Evolutionary conservation across 2,113 vertebrate species (phyloP).

Genomic region (Muscicapa adusta): DNA sequence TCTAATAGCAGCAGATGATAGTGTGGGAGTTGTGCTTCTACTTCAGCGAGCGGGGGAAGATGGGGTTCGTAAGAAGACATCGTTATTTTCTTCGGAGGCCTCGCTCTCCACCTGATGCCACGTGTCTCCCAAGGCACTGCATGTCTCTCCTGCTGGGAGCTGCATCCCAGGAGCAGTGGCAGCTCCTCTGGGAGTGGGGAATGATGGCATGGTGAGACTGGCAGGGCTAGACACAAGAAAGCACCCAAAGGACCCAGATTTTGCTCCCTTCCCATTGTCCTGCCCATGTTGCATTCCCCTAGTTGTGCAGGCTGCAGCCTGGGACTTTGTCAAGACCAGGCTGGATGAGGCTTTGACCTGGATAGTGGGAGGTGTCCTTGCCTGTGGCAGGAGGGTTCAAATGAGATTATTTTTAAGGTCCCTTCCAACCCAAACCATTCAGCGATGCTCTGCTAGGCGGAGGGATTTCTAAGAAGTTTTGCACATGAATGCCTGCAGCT

Average conservation of each 20-base stretch:
- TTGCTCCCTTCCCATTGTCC: not conserved
- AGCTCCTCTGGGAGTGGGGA: accelerated
- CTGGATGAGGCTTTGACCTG: not conserved
- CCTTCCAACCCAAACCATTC: not conserved
- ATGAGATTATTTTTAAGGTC: not conserved
- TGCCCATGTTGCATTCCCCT: accelerated
- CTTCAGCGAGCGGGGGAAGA: slow-evolving; percentile 36
- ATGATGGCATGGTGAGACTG: not conserved
- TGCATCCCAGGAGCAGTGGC: not conserved
- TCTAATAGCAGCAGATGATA: slow-evolving; percentile 63
- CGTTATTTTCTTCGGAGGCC: not conserved
- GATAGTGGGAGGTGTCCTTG: not conserved
- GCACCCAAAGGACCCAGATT: not conserved
- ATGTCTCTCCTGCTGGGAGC: not conserved
- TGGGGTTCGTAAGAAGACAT: not conserved
- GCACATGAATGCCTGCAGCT: not conserved
- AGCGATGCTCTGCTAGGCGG: not conserved
- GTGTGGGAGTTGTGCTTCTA: slow-evolving; percentile 3
- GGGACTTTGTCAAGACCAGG: not conserved
- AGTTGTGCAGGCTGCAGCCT: not conserved
- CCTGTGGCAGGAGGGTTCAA: not conserved
- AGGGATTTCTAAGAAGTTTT: not conserved
- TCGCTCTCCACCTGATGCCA: not conserved
- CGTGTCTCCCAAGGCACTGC: not conserved
- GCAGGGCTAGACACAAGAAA: not conserved